Conservation (phyloP, 2,797 vertebrate species). For the Amphiprion clarkii region DNA sequence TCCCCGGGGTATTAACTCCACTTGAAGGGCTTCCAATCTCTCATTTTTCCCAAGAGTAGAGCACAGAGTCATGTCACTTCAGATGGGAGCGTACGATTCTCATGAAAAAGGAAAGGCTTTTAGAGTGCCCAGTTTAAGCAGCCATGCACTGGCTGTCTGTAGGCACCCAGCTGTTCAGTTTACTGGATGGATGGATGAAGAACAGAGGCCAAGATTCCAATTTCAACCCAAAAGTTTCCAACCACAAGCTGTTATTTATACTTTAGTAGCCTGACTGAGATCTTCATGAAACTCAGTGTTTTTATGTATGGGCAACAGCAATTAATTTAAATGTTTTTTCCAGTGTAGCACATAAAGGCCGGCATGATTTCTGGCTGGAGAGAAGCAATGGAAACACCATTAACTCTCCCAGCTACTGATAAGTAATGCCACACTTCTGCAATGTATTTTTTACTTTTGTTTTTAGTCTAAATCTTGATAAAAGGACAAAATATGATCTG, state of each 20-base stretch:
- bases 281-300: slow-evolving; percentile 4
- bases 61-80: slow-evolving; percentile 59
- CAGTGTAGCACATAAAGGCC: background rate
- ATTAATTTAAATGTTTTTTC: slow-evolving; percentile 2
- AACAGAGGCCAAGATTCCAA: slow-evolving; percentile 33
- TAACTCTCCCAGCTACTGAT: background rate
- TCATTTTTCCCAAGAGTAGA: slow-evolving; percentile 61
- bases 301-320: slow-evolving; percentile 6
- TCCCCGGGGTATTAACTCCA: slow-evolving; percentile 46
- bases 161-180: slow-evolving; percentile 72
- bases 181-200: slow-evolving; percentile 34
- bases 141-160: slow-evolving; percentile 55
- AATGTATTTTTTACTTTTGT: background rate
- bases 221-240: slow-evolving; percentile 37
- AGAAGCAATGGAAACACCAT: background rate
- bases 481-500: background rate
- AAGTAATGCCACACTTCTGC: background rate
- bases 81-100: slow-evolving; percentile 55
- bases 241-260: slow-evolving; percentile 43
- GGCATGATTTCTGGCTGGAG: too few species aligned
- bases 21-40: slow-evolving; percentile 47
- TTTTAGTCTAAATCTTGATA: background rate
- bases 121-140: slow-evolving; percentile 69
- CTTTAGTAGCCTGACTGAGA: slow-evolving; percentile 35
- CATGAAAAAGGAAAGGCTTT: slow-evolving; percentile 61